Evolutionary conservation across 2,888 invertebrate genomes (phyloP).

Genomic region (Zeuzera pyrina): DNA sequence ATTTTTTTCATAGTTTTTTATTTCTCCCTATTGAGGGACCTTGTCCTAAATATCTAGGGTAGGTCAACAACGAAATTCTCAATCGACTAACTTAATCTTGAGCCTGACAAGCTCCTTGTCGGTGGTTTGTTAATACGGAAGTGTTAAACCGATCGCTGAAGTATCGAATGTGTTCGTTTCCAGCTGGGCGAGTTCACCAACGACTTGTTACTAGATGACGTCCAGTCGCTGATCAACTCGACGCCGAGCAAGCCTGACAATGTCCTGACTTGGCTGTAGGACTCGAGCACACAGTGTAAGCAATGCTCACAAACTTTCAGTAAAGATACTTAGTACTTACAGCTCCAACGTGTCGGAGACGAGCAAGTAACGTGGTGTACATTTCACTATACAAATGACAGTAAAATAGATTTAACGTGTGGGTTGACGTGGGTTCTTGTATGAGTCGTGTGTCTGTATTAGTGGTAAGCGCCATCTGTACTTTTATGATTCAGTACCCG

Average conservation of each 20-base stretch:
- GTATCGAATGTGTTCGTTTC: too few species aligned
- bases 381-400: slow-evolving; percentile 48
- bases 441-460: not conserved
- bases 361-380: slow-evolving; percentile 47
- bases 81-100: too few species aligned
- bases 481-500: slow-evolving; percentile 1
- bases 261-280: slow-evolving; percentile 88
- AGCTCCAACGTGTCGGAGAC: slow-evolving; percentile 31
- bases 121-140: too few species aligned
- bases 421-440: not conserved
- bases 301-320: slow-evolving; percentile 29
- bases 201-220: slow-evolving; percentile 90
- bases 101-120: too few species aligned
- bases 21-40: too few species aligned
- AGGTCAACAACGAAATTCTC: too few species aligned
- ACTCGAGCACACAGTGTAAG: not conserved
- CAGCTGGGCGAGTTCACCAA: slow-evolving; percentile 89
- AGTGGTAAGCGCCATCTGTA: not conserved
- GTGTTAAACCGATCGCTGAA: too few species aligned
- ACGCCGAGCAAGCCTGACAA: slow-evolving; percentile 89
- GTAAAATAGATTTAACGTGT: not conserved
- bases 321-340: slow-evolving; percentile 39
- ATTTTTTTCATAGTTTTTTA: too few species aligned
- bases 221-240: slow-evolving; percentile 91
- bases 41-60: too few species aligned